A percentile compares a stretch with the other conserved stretches of the same genome.
Conservation (phyloP, 2,113 vertebrate species). For the Piaya cayana region DNA sequence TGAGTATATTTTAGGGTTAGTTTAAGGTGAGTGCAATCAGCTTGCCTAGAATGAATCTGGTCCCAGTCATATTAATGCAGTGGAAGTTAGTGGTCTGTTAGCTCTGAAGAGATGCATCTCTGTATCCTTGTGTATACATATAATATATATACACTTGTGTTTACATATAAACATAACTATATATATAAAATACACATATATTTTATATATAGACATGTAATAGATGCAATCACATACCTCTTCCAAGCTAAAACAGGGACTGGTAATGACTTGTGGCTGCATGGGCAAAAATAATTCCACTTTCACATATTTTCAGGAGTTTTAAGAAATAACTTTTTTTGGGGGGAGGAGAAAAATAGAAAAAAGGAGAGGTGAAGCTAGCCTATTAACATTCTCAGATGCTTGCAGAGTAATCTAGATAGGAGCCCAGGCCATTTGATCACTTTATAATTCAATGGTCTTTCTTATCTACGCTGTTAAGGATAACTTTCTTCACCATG, state of each 20-base stretch:
- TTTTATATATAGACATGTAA: too few relatives aligned
- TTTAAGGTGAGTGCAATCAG: accelerated
- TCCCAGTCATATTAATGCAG: neutral
- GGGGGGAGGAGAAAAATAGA: neutral
- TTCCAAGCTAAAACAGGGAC: neutral
- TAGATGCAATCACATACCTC: accelerated
- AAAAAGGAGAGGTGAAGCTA: neutral
- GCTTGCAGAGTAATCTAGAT: neutral
- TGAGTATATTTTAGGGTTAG: accelerated
- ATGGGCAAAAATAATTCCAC: neutral
- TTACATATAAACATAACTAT: too few relatives aligned
- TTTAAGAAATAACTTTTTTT: neutral
- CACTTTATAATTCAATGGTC: neutral
- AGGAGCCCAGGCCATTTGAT: neutral
- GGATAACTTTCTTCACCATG: neutral
- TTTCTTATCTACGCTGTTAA: neutral
- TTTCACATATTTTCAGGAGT: neutral
- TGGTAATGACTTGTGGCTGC: too few relatives aligned
- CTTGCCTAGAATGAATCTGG: neutral
- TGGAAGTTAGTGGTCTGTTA: neutral
- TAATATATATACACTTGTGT: too few relatives aligned
- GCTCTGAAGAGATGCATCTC: accelerated
- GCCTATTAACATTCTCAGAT: neutral
- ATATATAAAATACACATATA: too few relatives aligned
- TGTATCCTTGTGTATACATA: accelerated